Evolutionary conservation across 2,888 invertebrate species (phyloP), one percentile per base, ranked within the genome.

Genomic region (Drosophila tripunctata): DNA sequence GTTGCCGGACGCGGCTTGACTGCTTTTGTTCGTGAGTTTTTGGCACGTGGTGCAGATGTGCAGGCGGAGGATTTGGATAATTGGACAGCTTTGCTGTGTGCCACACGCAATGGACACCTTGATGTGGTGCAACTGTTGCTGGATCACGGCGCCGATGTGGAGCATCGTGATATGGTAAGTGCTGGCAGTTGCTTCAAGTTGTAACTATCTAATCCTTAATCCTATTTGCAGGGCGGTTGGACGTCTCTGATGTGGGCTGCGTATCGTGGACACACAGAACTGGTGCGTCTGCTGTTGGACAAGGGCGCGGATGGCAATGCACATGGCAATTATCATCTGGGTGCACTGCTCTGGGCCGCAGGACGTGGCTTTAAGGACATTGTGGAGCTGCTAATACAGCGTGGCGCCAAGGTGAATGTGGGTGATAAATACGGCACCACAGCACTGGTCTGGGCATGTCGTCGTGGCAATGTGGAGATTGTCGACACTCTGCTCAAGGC

Each of bases 361-460:
- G 99, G 99, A 0, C 93, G 99, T 61, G 98, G 98, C 8, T 95
- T 97, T 92, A 93, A 94, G 44, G 95, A 95, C 68, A 97, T 99
- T 67, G 98, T 97, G 6, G 94, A 94, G 88, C 94, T 95, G 70
- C 93, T 99, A 61, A 93, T 99, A 52, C 93, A 94, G 54, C 95
- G 96, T 73, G 97, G 97, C 52, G 98, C 99, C 57, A 98, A 99
- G 90, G 95, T 98, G 5, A 98, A 98, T 92, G 95, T 98, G 15
- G 97, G 98, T 55, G 99, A 99, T 91, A 99, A 91, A 93, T 98
- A 98, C 92, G 98, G 98, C 22, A 98, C 98, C 7, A 98, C 99
- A 0, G 98, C 99, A 4, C 92, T 99, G 33, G 96, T 99, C 35
- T 99, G 99, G 98, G 98, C 99, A 3, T 95, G 97, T 73, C 94